A percentile compares a stretch with the other conserved stretches of the same genome.
Evolutionary conservation across 2,797 vertebrate genomes (phyloP).

Genomic region (Notolabrus celidotus): DNA sequence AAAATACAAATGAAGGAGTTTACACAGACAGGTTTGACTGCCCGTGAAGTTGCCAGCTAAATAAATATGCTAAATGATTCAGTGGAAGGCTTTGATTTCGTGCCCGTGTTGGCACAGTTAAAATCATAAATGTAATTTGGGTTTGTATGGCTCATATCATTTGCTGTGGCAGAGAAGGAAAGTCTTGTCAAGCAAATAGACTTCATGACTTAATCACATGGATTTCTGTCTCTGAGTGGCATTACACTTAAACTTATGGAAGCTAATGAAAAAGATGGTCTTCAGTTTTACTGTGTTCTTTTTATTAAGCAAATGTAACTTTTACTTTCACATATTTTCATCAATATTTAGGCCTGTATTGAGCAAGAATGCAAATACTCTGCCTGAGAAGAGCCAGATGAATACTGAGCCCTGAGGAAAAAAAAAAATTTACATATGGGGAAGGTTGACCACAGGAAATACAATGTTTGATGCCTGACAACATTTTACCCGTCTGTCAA

Average conservation of each 20-base stretch:
- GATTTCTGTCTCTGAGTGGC: conserved; percentile 31
- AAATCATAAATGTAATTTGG: conserved; percentile 74
- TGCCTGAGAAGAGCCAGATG: conserved; percentile 22
- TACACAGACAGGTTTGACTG: conserved; percentile 74
- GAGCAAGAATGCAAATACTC: conserved; percentile 5
- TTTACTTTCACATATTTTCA: conserved; percentile 39
- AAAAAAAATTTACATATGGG: conserved; percentile 25
- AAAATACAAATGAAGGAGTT: conserved; percentile 72
- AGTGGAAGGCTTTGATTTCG: conserved; percentile 76
- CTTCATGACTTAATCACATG: conserved; percentile 53
- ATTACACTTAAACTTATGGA: background rate
- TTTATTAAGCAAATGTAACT: conserved; percentile 16
- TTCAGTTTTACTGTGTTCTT: conserved; percentile 15
- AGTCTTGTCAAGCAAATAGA: conserved; percentile 58
- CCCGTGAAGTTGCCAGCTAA: conserved; percentile 72
- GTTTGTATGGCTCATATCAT: conserved; percentile 75
- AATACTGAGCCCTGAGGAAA: conserved; percentile 2
- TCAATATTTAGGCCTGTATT: conserved; percentile 21
- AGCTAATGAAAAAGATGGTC: conserved; percentile 31
- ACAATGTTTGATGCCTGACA: conserved; percentile 21
- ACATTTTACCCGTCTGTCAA: conserved; percentile 32
- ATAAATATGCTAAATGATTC: conserved; percentile 79
- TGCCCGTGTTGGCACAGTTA: conserved; percentile 70
- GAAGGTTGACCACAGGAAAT: conserved; percentile 47
- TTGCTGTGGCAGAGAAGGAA: conserved; percentile 65